Base-by-base conservation (phyloP, 2,888 invertebrate genomes). In the Stenichneumon culpator region DNA sequence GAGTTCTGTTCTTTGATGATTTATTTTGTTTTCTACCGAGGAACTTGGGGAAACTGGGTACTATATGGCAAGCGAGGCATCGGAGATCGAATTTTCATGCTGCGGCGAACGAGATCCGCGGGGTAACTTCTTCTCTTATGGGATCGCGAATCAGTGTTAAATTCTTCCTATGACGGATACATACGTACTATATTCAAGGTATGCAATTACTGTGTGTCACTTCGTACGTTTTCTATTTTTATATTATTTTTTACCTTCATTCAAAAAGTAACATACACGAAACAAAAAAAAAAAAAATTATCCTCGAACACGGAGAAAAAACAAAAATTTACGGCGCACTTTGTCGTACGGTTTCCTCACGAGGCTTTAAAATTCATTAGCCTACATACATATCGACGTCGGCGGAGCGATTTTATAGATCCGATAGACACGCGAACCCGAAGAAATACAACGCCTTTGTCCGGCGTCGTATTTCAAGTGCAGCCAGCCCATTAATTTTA, bases 311-410 rank as follows among this genome's bases (percentile, higher is more conserved):
- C 19, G 28, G 16, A 16, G 39, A 32, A 19, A 14, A 72, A 57
- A 28, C 0, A 28, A 73, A 22, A 73, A 16, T 22, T 25, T 39
- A 72, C 54, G 63, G n/a, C 63, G n/a, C 19, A 36, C 36, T 36
- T 14, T 39, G 54, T 57, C 36, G 54, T 7, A 19, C 52, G 22
- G 19, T 7, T 19, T 22, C 25, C 25, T 57, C 36, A 25, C 22
- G 22, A 22, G 44, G 44, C 9, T 60, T 57, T 73, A 60, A 44
- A 73, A 73, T 73, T 57, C 57, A 73, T 73, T 60, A 73, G 57
- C n/a, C 25, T 60, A 73, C 73, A 73, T 73, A 47, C 52, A 70
- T 73, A 19, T 72, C n/a, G 54, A 28, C 54, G 22, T 72, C 60
- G 73, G 7, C 36, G 22, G n/a, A 73, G 44, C 60, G 73, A 28